Evolutionary conservation across 2,113 vertebrate genomes (phyloP), one percentile per base, ranked within the genome.

Genomic region (Takifugu bimaculatus): DNA sequence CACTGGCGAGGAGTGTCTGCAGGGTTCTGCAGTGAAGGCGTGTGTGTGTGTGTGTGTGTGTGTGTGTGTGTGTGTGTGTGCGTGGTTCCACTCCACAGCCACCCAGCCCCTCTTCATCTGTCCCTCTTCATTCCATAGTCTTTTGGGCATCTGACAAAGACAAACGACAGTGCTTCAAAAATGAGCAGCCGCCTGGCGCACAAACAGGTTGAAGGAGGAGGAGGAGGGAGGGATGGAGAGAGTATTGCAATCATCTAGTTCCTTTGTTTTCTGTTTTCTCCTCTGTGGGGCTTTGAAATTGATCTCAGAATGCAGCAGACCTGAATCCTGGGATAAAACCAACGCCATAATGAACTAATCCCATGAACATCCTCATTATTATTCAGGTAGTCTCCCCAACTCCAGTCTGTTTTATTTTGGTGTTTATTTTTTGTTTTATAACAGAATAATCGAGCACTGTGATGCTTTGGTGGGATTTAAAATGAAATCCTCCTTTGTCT

Each of bases 91-190:
- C 78, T 63, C 70, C 57, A 10, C 56, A 63, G 77, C 72, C 77
- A 70, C 73, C 68, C 63, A 12, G 66, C 39, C 75, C 66, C 75
- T 81, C 82, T 87, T 89, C 79, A 88, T 81, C 87, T 87, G 90
- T 91, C 90, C 88, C 81, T 92, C 90, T 91, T 92, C 91, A 90
- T 92, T 88, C 82, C n/a, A 68, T 63, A 65, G 73, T 83, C 80
- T 87, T 89, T 87, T 88, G 78, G 79, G 68, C 70, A 65, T 87
- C 81, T 90, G 91, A 92, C 91, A 91, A 62, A 91, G 91, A 92
- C 90, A 91, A 92, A 92, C 81, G 90, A 91, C 85, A 78, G 82
- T 78, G 89, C 84, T 80, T 90, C 88, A 88, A 85, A 89, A 91
- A 87, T 86, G 84, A 89, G 84, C 84, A 63, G 68, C 74, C 70